phyloP scores from a whole-genome alignment of 2,888 invertebrate genomes.

The Amphipyra berbera region DNA sequence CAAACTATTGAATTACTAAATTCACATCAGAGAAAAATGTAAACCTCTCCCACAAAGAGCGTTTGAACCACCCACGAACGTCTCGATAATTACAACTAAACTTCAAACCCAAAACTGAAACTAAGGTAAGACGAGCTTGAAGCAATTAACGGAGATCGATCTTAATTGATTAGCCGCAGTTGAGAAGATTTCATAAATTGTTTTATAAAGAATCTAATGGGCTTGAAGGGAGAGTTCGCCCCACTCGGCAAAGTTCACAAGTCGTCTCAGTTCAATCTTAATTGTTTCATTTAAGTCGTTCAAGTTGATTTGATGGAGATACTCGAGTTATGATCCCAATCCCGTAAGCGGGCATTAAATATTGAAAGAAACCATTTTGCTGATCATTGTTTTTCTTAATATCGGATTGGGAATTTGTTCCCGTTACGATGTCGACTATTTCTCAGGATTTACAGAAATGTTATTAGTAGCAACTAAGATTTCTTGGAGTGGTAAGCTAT shows the following conservation, averaged over 20 bases:
- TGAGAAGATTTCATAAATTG: slow-evolving; percentile 67
- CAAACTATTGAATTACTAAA: no score
- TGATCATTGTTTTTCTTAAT: slow-evolving; percentile 59
- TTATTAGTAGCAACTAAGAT: not conserved
- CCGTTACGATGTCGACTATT: slow-evolving; percentile 25
- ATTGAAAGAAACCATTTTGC: slow-evolving; percentile 59
- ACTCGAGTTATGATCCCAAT: slow-evolving; percentile 55
- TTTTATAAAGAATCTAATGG: slow-evolving; percentile 76
- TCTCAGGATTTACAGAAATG: no score
- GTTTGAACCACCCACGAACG: slow-evolving; percentile 1
- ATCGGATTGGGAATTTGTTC: slow-evolving; percentile 46
- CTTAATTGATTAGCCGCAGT: slow-evolving; percentile 67
- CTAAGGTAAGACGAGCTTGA: slow-evolving; percentile 34
- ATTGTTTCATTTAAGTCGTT: slow-evolving; percentile 70
- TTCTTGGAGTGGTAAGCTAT: not conserved
- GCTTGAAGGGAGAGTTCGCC: slow-evolving; percentile 50
- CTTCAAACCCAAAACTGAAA: slow-evolving; percentile 29
- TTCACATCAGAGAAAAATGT: not conserved
- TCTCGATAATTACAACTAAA: slow-evolving; percentile 25
- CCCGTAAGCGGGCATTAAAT: slow-evolving; percentile 56
- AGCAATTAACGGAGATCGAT: slow-evolving; percentile 61
- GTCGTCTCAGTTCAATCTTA: slow-evolving; percentile 68
- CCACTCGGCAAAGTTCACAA: slow-evolving; percentile 63
- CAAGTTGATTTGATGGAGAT: slow-evolving; percentile 60
- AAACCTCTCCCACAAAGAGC: not conserved